A percentile compares a stretch with the other conserved stretches of the same genome.
These are phyloP conservation scores for Lycocerus yunnanus DNA, from an alignment of 2,888 invertebrate genomes.

Conservation along the genomic window DNA sequence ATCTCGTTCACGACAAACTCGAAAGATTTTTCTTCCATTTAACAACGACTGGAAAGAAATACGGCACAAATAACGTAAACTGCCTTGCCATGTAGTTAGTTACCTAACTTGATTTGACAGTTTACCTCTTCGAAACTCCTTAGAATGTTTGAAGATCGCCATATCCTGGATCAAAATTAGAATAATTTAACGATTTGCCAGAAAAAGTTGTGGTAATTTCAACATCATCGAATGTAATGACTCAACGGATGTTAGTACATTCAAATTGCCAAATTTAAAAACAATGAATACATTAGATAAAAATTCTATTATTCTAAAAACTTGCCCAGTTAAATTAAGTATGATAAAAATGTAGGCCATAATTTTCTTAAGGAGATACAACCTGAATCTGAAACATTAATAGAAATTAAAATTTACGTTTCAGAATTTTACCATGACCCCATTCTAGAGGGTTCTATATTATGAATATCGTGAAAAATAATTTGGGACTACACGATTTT, in stretches of 20 bases:
- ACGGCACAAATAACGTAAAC: no score
- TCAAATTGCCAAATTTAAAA: conserved; percentile 11
- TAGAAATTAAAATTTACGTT: neutral
- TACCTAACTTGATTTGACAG: no score
- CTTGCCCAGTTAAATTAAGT: neutral
- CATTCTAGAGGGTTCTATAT: neutral
- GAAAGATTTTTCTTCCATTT: no score
- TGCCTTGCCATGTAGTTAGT: no score
- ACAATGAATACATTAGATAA: neutral
- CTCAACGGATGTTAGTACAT: conserved; percentile 9
- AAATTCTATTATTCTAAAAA: neutral
- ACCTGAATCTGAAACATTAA: neutral
- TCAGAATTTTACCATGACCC: neutral
- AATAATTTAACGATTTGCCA: neutral
- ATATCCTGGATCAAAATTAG: neutral
- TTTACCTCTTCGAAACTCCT: no score
- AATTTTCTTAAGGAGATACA: neutral
- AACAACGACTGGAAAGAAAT: no score
- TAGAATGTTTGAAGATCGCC: no score
- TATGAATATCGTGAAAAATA: neutral
- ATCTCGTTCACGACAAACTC: neutral
- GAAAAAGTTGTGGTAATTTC: neutral
- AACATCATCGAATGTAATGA: conserved; percentile 1
- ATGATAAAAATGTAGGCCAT: neutral
- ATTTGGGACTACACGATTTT: neutral